Percentiles rank a stretch among this genome's conserved stretches.
These are phyloP conservation scores for Epinephelus fuscoguttatus DNA, from an alignment of 2,113 vertebrate species.

Conservation along the genomic window DNA sequence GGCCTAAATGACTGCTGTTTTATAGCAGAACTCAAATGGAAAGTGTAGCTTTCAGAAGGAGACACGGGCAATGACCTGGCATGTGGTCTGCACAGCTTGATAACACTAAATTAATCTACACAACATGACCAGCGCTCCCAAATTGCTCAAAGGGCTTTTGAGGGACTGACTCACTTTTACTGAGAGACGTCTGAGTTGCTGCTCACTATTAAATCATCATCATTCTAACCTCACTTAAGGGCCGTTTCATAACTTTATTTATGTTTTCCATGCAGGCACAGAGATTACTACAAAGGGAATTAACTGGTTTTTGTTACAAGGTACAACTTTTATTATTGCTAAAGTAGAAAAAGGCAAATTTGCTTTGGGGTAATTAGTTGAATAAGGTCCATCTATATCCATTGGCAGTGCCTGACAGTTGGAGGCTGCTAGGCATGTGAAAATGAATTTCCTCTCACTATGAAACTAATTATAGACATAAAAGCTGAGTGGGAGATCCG, in stretches of 20 bases:
- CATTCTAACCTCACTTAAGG: constrained; percentile 64
- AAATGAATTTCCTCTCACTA: constrained; percentile 85
- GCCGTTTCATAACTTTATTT: constrained; percentile 44
- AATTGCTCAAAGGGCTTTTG: constrained; percentile 29
- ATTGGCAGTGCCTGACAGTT: constrained; percentile 78
- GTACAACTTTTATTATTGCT: constrained; percentile 78
- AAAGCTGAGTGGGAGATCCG: constrained; percentile 62
- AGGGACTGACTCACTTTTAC: constrained; percentile 25
- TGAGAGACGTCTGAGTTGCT: constrained; percentile 28
- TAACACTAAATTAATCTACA: constrained; percentile 46
- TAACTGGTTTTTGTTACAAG: constrained; percentile 79
- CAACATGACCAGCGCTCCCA: constrained; percentile 38
- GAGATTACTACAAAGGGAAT: constrained; percentile 64
- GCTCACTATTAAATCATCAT: constrained; percentile 46
- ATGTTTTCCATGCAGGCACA: constrained; percentile 49
- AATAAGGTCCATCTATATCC: constrained; percentile 82
- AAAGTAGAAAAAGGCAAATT: constrained; percentile 71
- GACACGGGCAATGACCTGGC: constrained; percentile 8
- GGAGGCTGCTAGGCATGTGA: constrained; percentile 77
- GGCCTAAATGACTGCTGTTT: background rate
- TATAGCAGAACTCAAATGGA: background rate
- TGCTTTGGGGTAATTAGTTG: constrained; percentile 80
- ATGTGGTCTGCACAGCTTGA: constrained; percentile 60
- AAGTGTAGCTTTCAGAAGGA: background rate
- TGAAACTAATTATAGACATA: constrained; percentile 83